These are phyloP conservation scores for Leuciscus waleckii DNA, from an alignment of 2,797 vertebrate species.

Conservation along the genomic window DNA sequence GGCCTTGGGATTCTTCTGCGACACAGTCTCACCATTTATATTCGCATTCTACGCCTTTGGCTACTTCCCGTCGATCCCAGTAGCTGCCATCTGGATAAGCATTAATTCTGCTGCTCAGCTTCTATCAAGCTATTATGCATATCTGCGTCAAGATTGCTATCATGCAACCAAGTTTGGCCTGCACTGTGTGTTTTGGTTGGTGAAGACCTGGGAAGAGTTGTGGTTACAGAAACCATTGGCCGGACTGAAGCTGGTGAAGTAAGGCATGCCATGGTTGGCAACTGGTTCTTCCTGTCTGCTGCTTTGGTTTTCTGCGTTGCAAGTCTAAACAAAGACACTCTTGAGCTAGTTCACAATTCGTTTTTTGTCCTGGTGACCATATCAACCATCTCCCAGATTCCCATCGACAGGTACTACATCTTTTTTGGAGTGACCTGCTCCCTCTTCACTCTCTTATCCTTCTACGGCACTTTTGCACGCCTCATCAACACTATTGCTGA, in stretches of 20 bases:
- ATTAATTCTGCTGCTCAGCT: conserved; percentile 83
- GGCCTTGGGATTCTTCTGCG: conserved; percentile 87
- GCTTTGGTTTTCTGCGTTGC: conserved; percentile 79
- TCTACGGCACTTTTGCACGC: conserved; percentile 84
- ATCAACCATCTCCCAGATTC: conserved; percentile 84
- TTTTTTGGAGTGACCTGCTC: conserved; percentile 84
- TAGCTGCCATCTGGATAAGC: conserved; percentile 84
- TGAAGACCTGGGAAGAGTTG: conserved; percentile 88
- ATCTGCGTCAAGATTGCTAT: conserved; percentile 85
- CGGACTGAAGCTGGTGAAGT: conserved; percentile 56
- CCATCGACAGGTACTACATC: conserved; percentile 69
- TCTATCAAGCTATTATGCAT: conserved; percentile 86
- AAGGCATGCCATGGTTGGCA: conserved; percentile 81
- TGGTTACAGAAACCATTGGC: conserved; percentile 67
- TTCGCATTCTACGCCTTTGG: conserved; percentile 88
- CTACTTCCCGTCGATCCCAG: conserved; percentile 78
- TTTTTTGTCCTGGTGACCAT: conserved; percentile 82
- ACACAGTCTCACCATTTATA: conserved; percentile 82
- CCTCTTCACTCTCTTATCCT: conserved; percentile 77
- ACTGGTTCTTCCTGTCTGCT: conserved; percentile 86
- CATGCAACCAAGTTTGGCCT: conserved; percentile 85
- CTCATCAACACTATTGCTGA: conserved; percentile 89
- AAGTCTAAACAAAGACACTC: conserved; percentile 80
- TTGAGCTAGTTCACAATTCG: conserved; percentile 85
- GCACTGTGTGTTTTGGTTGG: conserved; percentile 86